Evolutionary conservation across 64 coral and sea anemone species (phyloP).

Genomic region (Trachythela sp.): DNA sequence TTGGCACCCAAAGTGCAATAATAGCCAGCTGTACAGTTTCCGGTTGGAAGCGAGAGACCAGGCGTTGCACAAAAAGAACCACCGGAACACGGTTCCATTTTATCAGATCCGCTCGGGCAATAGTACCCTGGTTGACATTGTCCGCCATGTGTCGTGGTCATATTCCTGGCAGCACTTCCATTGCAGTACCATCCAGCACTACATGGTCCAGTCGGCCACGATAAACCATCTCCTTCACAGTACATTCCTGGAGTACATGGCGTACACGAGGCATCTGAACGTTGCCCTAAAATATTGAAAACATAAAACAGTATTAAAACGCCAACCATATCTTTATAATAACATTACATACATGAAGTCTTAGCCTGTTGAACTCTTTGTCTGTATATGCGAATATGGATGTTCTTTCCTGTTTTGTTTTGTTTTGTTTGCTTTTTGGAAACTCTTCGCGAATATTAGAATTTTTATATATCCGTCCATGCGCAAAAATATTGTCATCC

Average conservation of each 20-base stretch:
- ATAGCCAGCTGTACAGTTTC: slow-evolving; percentile 78
- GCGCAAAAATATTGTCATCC: no score
- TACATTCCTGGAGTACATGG: slow-evolving; percentile 71
- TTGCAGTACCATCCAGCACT: slow-evolving; percentile 94
- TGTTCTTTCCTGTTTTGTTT: no score
- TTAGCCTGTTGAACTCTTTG: no score
- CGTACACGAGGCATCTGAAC: slow-evolving; percentile 58
- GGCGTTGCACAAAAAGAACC: slow-evolving; percentile 70
- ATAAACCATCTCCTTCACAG: slow-evolving; percentile 73
- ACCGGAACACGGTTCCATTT: slow-evolving; percentile 69
- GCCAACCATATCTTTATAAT: no score
- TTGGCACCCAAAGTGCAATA: slow-evolving; percentile 69
- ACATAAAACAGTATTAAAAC: no score
- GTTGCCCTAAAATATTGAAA: slow-evolving; percentile 12
- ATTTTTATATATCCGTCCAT: no score
- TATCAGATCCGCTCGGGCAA: slow-evolving; percentile 60
- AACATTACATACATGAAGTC: no score
- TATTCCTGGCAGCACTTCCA: slow-evolving; percentile 71
- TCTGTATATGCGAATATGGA: no score
- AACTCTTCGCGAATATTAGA: no score
- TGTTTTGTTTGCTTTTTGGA: no score
- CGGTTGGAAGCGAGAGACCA: slow-evolving; percentile 59
- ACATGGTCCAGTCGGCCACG: slow-evolving; percentile 75
- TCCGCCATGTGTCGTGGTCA: slow-evolving; percentile 77
- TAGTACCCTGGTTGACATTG: slow-evolving; percentile 77